These are phyloP conservation scores for Hydractinia symbiolongicarpus DNA, from an alignment of 30 jellyfish, hydroid and myxozoan species.

Conservation along the genomic window DNA sequence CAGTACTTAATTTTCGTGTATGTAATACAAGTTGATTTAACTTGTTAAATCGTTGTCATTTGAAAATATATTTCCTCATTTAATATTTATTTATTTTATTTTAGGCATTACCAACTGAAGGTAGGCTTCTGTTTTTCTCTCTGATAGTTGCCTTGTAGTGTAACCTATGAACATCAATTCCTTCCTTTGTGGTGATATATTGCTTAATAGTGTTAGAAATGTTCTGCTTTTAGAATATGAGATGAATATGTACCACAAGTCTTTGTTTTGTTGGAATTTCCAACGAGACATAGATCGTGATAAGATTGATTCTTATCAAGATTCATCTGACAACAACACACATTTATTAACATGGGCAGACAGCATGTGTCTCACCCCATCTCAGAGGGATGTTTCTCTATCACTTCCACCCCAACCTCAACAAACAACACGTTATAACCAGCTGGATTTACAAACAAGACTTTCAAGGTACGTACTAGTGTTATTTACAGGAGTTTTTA, in stretches of 20 bases:
- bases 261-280: slow-evolving; percentile 94
- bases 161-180: no score
- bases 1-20: no score
- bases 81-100: no score
- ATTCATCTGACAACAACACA: neutral
- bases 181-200: neutral
- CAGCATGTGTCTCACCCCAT: neutral
- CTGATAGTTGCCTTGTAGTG: no score
- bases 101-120: neutral
- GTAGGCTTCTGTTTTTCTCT: neutral
- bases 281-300: slow-evolving; percentile 89
- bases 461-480: slow-evolving; percentile 57
- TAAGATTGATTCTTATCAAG: slow-evolving; percentile 49
- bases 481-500: no score
- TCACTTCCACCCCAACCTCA: slow-evolving; percentile 49
- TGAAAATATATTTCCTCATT: no score
- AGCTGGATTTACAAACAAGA: slow-evolving; percentile 56
- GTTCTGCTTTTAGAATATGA: slow-evolving; percentile 24
- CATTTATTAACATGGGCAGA: slow-evolving; percentile 19
- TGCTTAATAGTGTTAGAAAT: slow-evolving; percentile 7
- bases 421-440: slow-evolving; percentile 67
- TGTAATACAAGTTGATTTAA: no score
- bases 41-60: no score
- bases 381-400: neutral
- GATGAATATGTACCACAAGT: slow-evolving; percentile 88